phyloP scores from a whole-genome alignment of 2,888 invertebrate genomes.

The Hirtodrosophila alboralis region DNA sequence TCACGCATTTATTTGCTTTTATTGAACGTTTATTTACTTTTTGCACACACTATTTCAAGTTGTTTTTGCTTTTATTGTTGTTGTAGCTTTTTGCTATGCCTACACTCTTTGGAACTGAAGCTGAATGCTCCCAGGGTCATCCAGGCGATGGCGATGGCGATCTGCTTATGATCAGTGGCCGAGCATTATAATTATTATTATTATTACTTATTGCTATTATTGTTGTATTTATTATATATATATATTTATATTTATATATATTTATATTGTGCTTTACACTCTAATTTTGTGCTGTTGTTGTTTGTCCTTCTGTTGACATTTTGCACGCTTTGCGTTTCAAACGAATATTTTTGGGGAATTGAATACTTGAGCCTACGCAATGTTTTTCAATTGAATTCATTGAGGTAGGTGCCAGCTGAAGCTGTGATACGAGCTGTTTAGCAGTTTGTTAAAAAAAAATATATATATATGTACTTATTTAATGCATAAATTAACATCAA shows the following conservation, averaged over 20 bases:
- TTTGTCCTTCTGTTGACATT: slow-evolving; percentile 80
- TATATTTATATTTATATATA: neutral
- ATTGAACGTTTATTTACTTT: slow-evolving; percentile 67
- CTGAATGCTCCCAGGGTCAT: slow-evolving; percentile 55
- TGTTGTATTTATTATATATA: slow-evolving; percentile 26
- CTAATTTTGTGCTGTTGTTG: slow-evolving; percentile 48
- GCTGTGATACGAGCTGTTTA: slow-evolving; percentile 9
- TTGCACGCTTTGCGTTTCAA: slow-evolving; percentile 66
- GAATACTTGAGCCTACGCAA: slow-evolving; percentile 39
- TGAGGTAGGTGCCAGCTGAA: slow-evolving; percentile 26
- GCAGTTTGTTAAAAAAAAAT: slow-evolving; percentile 11
- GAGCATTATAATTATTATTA: slow-evolving; percentile 66
- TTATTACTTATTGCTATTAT: slow-evolving; percentile 36
- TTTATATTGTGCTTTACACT: slow-evolving; percentile 22
- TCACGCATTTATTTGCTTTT: slow-evolving; percentile 71
- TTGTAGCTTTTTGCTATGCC: slow-evolving; percentile 27
- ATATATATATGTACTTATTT: too few species aligned
- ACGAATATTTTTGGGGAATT: slow-evolving; percentile 25
- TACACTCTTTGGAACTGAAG: slow-evolving; percentile 25
- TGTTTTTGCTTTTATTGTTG: slow-evolving; percentile 12
- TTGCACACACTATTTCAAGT: slow-evolving; percentile 35
- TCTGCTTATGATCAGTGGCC: slow-evolving; percentile 73
- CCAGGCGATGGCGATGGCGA: slow-evolving; percentile 49
- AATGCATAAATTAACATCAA: slow-evolving; percentile 13
- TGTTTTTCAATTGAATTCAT: slow-evolving; percentile 1